These are phyloP conservation scores for Tetragonisca angustula DNA, from an alignment of 2,888 invertebrate genomes.

Conservation along the genomic window DNA sequence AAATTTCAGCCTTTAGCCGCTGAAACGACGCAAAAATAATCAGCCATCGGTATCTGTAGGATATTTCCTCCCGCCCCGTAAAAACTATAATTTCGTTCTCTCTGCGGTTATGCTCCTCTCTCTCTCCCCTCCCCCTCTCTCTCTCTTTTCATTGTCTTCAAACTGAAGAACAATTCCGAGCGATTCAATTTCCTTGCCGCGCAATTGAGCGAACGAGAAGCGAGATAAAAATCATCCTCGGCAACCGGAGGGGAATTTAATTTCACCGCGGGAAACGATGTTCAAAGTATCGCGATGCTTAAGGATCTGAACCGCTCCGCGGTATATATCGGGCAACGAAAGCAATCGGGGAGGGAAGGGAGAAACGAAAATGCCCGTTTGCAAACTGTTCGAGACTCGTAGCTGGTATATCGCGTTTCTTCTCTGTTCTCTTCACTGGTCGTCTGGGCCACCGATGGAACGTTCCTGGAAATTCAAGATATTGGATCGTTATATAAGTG, in stretches of 20 bases:
- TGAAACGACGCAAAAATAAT: slow-evolving; percentile 51
- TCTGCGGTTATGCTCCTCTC: neutral
- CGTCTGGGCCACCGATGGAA: neutral
- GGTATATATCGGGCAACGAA: neutral
- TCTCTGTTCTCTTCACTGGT: neutral
- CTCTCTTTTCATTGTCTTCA: neutral
- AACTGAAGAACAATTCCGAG: slow-evolving; percentile 57
- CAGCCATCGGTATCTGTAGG: slow-evolving; percentile 6
- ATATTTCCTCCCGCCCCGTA: slow-evolving; percentile 26
- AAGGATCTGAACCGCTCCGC: slow-evolving; percentile 13
- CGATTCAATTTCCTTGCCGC: slow-evolving; percentile 55
- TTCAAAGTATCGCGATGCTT: slow-evolving; percentile 47
- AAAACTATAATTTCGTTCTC: slow-evolving; percentile 54
- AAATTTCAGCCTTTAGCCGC: neutral
- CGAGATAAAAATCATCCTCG: slow-evolving; percentile 50
- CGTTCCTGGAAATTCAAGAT: neutral
- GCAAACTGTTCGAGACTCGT: neutral
- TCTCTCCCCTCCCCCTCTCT: neutral
- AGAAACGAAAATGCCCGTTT: slow-evolving; percentile 9
- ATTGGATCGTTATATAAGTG: neutral
- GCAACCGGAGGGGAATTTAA: slow-evolving; percentile 45
- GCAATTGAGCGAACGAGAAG: slow-evolving; percentile 41
- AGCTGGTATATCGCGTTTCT: neutral
- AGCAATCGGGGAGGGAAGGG: neutral
- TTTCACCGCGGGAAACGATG: slow-evolving; percentile 41